These are phyloP conservation scores for Scolopax bukidnonensis DNA, from an alignment of 2,797 vertebrate species.

Conservation along the genomic window DNA sequence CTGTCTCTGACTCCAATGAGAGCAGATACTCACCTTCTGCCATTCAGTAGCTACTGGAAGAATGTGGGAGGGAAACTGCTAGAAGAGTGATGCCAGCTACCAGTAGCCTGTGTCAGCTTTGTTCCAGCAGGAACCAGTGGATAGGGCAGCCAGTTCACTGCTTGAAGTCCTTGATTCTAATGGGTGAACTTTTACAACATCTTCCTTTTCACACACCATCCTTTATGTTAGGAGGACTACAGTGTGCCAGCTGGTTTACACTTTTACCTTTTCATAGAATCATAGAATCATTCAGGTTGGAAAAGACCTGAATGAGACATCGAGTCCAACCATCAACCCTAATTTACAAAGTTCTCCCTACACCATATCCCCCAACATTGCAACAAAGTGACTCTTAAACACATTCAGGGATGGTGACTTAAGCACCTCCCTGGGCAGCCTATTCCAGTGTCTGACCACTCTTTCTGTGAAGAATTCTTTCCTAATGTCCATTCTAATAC, in stretches of 20 bases:
- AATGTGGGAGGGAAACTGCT: neutral
- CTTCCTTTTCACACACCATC: neutral
- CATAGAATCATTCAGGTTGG: too few species aligned
- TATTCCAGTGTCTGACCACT: too few species aligned
- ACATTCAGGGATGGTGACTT: too few species aligned
- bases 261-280: neutral
- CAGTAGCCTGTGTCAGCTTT: neutral
- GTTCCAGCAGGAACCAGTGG: neutral
- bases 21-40: neutral
- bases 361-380: too few species aligned
- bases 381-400: too few species aligned
- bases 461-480: too few species aligned
- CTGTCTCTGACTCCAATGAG: neutral
- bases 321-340: too few species aligned
- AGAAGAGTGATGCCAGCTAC: neutral
- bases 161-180: neutral
- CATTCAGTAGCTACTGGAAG: neutral
- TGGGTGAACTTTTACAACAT: neutral
- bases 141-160: neutral
- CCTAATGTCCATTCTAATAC: too few species aligned
- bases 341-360: too few species aligned
- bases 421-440: too few species aligned
- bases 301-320: too few species aligned
- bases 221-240: neutral
- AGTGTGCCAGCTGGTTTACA: neutral